Evolutionary conservation across 2,888 invertebrate species (phyloP), one percentile per base, ranked within the genome.

Genomic region (Odontocolon sp.): DNA sequence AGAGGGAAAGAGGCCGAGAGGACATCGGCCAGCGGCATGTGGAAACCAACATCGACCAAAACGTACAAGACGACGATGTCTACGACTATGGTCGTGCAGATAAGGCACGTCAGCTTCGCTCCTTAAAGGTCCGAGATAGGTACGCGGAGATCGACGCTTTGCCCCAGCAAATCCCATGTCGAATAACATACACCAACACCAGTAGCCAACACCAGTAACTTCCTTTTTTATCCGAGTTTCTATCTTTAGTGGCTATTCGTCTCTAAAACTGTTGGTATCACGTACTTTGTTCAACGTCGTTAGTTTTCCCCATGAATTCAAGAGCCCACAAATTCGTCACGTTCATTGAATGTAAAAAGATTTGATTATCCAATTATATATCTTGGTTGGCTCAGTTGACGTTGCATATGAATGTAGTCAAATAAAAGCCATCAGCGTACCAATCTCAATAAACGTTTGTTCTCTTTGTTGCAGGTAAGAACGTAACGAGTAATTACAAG

Each of bases 391-490:
- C 1, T 11, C 40, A 14, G 14, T 11, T 14, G 5, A 40, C 40
- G 9, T 9, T 2, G n/a, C n/a, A 38, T 11, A 38, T 11, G 33
- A 36, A 31, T 8, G 14, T 9, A 8, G 8, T 14, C 9, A 9
- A 50, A 47, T 45, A 28, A 8, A n/a, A 50, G 14, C 28, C 11
- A 16, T 14, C 33, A 16, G 11, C 21, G n/a, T 66, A 8, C 14
- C 4, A 26, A 42, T 68, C 23, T 31, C 56, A 45, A 36, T 23
- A 31, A 36, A 56, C 40, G 31, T 57, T 69, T 21, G 18, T 69
- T 26, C 33, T 67, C 45, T 85, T 52, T 85, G 82, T 84, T 84
- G 6, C 84, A 85, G 83, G 86, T 85, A 85, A 86, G 78, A 63
- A 31, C 52, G 33, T 26, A 47, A 56, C 18, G 21, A 16, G 31